Conservation (phyloP, 2,888 invertebrate species). For the Rhagonycha fulva region DNA sequence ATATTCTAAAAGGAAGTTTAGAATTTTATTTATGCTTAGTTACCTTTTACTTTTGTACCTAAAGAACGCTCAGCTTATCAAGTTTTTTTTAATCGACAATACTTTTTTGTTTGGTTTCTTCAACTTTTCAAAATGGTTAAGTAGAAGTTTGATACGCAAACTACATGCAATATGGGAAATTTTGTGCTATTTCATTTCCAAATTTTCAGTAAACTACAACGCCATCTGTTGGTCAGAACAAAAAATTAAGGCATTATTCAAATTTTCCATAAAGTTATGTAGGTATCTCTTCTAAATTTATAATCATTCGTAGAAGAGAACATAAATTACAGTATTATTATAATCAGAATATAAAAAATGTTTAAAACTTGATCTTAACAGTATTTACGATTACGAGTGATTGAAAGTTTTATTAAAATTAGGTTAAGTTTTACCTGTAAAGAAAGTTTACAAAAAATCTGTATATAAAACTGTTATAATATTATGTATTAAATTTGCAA, state of each 20-base stretch:
- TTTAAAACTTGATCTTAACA: background rate
- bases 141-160: background rate
- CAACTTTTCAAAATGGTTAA: background rate
- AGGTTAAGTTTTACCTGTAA: background rate
- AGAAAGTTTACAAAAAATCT: background rate
- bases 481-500: background rate
- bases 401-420: background rate
- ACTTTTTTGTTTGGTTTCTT: background rate
- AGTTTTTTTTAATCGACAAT: background rate
- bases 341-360: background rate
- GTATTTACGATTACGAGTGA: background rate
- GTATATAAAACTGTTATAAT: background rate
- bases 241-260: too few relatives aligned
- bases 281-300: background rate
- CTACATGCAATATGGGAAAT: background rate
- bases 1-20: background rate
- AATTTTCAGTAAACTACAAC: too few relatives aligned
- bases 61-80: background rate
- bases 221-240: too few relatives aligned
- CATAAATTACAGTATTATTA: background rate
- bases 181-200: background rate
- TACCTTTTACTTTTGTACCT: background rate
- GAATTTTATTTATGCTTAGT: background rate
- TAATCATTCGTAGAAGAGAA: background rate
- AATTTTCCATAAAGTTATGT: too few relatives aligned